phyloP scores from a whole-genome alignment of 2,797 vertebrate species.

The Helarctos malayanus region DNA sequence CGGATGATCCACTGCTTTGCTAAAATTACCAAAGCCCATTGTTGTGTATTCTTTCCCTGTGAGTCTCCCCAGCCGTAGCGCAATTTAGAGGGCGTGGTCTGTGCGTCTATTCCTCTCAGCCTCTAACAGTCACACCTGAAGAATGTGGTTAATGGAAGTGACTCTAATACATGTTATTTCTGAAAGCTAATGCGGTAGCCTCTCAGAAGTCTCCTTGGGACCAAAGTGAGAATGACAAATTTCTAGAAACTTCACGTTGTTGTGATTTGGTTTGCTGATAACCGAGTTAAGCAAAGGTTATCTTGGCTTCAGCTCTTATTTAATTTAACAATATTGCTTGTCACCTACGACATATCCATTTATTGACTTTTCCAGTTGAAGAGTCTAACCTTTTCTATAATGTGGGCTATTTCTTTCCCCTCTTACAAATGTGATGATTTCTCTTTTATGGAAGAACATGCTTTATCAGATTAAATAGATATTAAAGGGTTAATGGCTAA shows the following conservation, averaged over 20 bases:
- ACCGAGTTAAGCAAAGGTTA: slow-evolving; percentile 63
- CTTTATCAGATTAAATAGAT: slow-evolving; percentile 74
- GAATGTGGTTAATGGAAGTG: not conserved
- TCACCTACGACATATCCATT: slow-evolving; percentile 54
- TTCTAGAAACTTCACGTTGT: slow-evolving; percentile 56
- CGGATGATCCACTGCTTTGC: not conserved
- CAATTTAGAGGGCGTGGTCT: not conserved
- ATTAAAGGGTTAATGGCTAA: slow-evolving; percentile 70
- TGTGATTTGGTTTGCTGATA: slow-evolving; percentile 70
- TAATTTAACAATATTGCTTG: slow-evolving; percentile 60
- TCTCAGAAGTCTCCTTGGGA: slow-evolving; percentile 40
- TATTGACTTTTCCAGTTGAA: slow-evolving; percentile 68
- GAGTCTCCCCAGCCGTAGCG: not conserved
- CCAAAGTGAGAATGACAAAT: slow-evolving; percentile 69
- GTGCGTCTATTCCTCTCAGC: not conserved
- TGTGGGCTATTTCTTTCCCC: slow-evolving; percentile 54
- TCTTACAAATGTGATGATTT: slow-evolving; percentile 71
- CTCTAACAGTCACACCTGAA: not conserved
- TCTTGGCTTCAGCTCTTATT: slow-evolving; percentile 65
- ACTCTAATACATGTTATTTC: slow-evolving; percentile 51
- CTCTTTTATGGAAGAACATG: slow-evolving; percentile 39
- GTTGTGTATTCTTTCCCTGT: not conserved
- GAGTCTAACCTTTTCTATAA: slow-evolving; percentile 71
- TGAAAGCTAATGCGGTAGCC: not conserved
- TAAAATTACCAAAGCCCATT: not conserved